A percentile compares a stretch with the other conserved stretches of the same genome.
Conservation (phyloP, 1,140 invertebrate genomes). For the Cheumatopsyche charites region DNA sequence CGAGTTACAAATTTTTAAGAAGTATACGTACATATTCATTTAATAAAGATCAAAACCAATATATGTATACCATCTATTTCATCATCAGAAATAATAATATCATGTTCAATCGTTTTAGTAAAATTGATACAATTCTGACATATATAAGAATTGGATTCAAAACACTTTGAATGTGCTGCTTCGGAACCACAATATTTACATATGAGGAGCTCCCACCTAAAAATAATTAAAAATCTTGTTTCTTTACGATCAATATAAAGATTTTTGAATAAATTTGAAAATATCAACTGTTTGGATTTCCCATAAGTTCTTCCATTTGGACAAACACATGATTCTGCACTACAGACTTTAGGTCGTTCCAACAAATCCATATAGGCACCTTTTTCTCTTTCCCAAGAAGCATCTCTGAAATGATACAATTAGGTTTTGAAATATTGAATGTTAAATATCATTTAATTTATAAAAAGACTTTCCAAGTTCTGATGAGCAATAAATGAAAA, state of each 20-base stretch:
- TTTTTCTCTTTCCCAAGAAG: slow-evolving; percentile 70
- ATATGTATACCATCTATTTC: not conserved
- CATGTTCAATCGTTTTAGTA: not conserved
- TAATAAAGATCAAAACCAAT: too few species aligned
- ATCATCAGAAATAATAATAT: not conserved
- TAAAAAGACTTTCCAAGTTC: too few species aligned
- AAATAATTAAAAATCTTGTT: not conserved
- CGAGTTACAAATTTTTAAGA: too few species aligned
- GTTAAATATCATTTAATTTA: too few species aligned
- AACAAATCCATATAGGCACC: slow-evolving; percentile 65
- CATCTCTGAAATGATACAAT: slow-evolving; percentile 60
- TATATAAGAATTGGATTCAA: not conserved
- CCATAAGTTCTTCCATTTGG: slow-evolving; percentile 50
- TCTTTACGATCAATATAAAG: not conserved
- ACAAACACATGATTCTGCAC: slow-evolving; percentile 50
- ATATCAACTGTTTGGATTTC: slow-evolving; percentile 27
- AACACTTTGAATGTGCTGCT: slow-evolving; percentile 11
- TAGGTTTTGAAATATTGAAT: not conserved
- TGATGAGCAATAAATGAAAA: too few species aligned
- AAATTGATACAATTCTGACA: not conserved
- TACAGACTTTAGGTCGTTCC: slow-evolving; percentile 52
- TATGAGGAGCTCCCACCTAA: not conserved
- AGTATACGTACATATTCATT: too few species aligned
- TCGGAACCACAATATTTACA: slow-evolving; percentile 16
- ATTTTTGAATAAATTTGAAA: slow-evolving; percentile 3